These are phyloP conservation scores for Euthynnus affinis DNA, from an alignment of 2,797 vertebrate species.

Conservation along the genomic window DNA sequence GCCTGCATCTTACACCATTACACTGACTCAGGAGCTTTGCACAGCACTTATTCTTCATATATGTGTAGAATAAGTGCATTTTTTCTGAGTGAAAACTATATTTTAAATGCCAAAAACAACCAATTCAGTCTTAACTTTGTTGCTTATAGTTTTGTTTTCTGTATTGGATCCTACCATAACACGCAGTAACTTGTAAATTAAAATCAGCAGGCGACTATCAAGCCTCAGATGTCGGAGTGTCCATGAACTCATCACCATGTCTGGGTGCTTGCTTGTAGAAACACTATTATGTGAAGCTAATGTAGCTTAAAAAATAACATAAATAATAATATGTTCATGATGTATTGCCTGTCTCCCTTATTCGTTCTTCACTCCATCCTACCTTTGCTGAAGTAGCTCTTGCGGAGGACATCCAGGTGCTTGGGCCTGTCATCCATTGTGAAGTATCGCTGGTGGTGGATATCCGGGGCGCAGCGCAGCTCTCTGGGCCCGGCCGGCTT, in stretches of 20 bases:
- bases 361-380: conserved; percentile 50
- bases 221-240: neutral
- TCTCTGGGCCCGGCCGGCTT: conserved; percentile 88
- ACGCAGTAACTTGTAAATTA: too few relatives aligned
- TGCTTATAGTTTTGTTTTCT: neutral
- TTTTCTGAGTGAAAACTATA: too few relatives aligned
- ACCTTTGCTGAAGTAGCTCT: conserved; percentile 95
- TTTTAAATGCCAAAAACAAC: too few relatives aligned
- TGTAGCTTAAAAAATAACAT: neutral
- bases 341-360: conserved; percentile 2
- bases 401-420: conserved; percentile 91
- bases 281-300: conserved; percentile 1
- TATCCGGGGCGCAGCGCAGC: conserved; percentile 75
- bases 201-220: neutral
- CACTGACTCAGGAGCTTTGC: too few relatives aligned
- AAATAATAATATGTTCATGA: conserved; percentile 22
- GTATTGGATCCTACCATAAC: neutral
- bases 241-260: conserved; percentile 9
- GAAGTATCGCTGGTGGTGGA: conserved; percentile 88
- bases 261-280: neutral
- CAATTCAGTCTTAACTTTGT: neutral
- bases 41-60: too few relatives aligned
- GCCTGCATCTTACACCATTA: too few relatives aligned
- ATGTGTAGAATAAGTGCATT: too few relatives aligned
- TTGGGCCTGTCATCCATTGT: conserved; percentile 89